These are phyloP conservation scores for Vanessa atalanta DNA, from an alignment of 1,140 invertebrate genomes.

Conservation along the genomic window DNA sequence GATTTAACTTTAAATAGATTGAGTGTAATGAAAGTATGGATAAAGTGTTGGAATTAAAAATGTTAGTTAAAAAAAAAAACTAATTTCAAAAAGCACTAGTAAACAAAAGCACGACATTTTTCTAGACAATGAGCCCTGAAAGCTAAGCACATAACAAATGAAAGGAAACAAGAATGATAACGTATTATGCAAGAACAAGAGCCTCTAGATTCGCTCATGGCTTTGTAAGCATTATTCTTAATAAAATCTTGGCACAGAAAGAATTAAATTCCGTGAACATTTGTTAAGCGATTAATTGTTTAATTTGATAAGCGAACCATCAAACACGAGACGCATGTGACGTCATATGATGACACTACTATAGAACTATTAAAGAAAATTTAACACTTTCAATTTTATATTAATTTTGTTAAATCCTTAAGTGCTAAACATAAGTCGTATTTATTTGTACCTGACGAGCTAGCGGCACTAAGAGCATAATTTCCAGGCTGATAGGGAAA, in stretches of 20 bases:
- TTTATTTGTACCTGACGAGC: too few relatives aligned
- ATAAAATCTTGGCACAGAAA: constrained; percentile 3
- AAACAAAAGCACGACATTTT: constrained; percentile 18
- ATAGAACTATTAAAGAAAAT: too few relatives aligned
- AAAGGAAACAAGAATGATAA: constrained; percentile 29
- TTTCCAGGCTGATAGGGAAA: too few relatives aligned
- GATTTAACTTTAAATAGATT: too few relatives aligned
- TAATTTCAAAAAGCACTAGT: background rate
- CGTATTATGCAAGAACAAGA: constrained; percentile 32
- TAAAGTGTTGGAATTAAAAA: background rate
- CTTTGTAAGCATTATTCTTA: constrained; percentile 27
- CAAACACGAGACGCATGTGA: background rate
- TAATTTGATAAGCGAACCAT: background rate
- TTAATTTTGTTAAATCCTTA: too few relatives aligned
- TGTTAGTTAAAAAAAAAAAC: constrained; percentile 6
- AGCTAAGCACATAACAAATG: constrained; percentile 27
- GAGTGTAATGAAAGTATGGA: background rate
- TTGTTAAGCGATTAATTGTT: background rate
- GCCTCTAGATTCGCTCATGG: constrained; percentile 21
- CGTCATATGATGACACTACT: background rate
- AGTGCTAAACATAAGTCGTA: too few relatives aligned
- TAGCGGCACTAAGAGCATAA: too few relatives aligned
- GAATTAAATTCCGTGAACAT: constrained; percentile 7
- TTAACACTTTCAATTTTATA: too few relatives aligned
- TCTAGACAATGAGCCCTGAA: constrained; percentile 26